Base-by-base conservation (phyloP, 1,140 invertebrate genomes). In the Drosophila quadrilineata region DNA sequence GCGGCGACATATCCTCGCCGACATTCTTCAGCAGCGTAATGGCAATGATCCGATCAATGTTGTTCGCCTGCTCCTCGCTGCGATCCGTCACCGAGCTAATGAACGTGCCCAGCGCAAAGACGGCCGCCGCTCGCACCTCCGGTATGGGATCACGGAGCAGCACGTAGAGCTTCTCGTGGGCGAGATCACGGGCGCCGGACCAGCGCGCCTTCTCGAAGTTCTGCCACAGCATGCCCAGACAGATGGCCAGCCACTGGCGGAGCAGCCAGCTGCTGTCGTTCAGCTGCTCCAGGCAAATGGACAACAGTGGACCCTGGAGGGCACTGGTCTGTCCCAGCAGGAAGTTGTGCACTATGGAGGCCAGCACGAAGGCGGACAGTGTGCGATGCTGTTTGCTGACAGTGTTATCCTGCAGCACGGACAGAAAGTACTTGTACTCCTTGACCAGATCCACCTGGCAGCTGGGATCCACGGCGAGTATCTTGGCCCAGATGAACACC, bases 401-500 rank as follows among this genome's bases (percentile, higher is more conserved):
- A 8, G 93, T 91, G 17, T 93, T 92, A 90, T 99, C 98, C 88
- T 96, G 94, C 6, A 99, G 92, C 36, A 99, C 94, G 19, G 94
- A 93, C 17, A 99, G 90, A 88, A 99, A 99, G 90, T 99, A 99
- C 88, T 96, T 98, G 89, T 99, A 97, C 58, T 99, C 98, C 72
- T 98, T 95, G 6, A 99, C 96, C 63, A 99, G 91, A 90, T 99
- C 98, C 62, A 94, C 93, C 91, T 99, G 97, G 89, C 97, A 99
- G 49, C 94, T 97, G 90, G 94, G 94, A 90, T 99, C 98, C 6
- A 99, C 97, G 54, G 98, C 97, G 40, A 99, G 91, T 71, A 99
- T 99, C 92, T 99, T 99, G 3, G 98, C 98, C 98, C 98, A 99
- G 69, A 99, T 99, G 88, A 98, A 99, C 21, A 99, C 97, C 43